These are phyloP conservation scores for Drosophila anomalata DNA, from an alignment of 2,888 invertebrate species.

Conservation along the genomic window DNA sequence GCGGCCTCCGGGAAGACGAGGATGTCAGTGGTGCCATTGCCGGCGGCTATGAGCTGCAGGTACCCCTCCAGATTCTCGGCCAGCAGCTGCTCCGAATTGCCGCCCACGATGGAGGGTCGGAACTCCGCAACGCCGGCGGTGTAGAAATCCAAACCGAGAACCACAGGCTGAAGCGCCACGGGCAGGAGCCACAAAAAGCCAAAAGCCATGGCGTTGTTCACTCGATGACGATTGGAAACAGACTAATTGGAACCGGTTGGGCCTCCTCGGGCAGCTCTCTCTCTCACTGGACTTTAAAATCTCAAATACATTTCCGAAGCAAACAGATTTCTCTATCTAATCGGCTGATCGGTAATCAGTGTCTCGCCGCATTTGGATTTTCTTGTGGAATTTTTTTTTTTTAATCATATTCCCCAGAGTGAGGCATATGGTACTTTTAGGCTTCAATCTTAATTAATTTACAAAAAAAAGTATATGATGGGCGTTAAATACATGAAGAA, in stretches of 20 bases:
- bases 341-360: slow-evolving; percentile 7
- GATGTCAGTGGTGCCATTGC: slow-evolving; percentile 87
- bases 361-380: neutral
- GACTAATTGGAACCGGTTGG: neutral
- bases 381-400: neutral
- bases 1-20: slow-evolving; percentile 91
- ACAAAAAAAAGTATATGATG: no score
- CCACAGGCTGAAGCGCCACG: neutral
- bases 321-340: slow-evolving; percentile 20
- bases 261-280: neutral
- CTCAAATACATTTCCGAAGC: neutral
- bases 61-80: slow-evolving; percentile 68
- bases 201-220: neutral
- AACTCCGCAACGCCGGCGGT: slow-evolving; percentile 88
- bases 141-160: slow-evolving; percentile 82
- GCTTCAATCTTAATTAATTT: neutral
- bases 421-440: slow-evolving; percentile 15
- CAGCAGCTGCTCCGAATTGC: slow-evolving; percentile 67
- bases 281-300: neutral
- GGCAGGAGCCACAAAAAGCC: slow-evolving; percentile 5
- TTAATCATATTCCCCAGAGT: no score
- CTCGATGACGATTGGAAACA: neutral
- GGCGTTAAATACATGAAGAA: no score
- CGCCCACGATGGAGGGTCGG: slow-evolving; percentile 82
- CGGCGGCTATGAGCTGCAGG: slow-evolving; percentile 71